Percentiles rank a stretch among this genome's conserved stretches.
Conservation (phyloP, 2,797 vertebrate genomes). For the Xerus rutilus region DNA sequence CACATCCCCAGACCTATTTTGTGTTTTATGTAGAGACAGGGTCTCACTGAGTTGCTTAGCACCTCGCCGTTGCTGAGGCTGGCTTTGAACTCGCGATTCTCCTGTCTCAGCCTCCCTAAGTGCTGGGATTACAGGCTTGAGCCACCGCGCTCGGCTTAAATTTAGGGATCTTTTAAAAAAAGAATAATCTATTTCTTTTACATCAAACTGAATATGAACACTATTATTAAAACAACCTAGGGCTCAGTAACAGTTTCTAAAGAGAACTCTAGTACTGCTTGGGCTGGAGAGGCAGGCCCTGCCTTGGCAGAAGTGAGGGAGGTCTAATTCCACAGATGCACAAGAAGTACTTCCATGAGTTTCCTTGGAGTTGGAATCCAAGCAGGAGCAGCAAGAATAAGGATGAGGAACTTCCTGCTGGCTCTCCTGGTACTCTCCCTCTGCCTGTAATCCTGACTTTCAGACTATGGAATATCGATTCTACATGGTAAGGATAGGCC, state of each 20-base stretch:
- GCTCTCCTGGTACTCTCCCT: background rate
- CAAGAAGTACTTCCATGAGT: background rate
- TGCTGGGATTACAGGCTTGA: no score
- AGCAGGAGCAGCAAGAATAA: background rate
- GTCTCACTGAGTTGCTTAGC: no score
- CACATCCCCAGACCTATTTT: no score
- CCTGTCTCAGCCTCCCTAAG: no score
- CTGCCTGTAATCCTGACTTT: background rate
- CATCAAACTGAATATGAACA: background rate
- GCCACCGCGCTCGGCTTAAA: no score
- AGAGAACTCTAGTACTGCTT: background rate
- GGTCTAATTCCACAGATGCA: background rate
- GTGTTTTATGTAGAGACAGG: no score
- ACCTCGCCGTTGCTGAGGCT: no score
- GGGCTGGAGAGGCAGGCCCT: background rate
- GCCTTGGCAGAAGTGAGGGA: background rate
- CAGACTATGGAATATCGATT: background rate
- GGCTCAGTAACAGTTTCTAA: background rate
- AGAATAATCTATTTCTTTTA: constrained; percentile 20
- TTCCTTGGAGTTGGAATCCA: background rate
- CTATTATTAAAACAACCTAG: background rate
- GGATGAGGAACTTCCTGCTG: background rate
- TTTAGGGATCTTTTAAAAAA: background rate
- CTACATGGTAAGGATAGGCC: background rate
- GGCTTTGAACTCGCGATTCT: no score